Base-by-base conservation (phyloP, 2,113 vertebrate species). In the Campylorhamphus procurvoides region DNA sequence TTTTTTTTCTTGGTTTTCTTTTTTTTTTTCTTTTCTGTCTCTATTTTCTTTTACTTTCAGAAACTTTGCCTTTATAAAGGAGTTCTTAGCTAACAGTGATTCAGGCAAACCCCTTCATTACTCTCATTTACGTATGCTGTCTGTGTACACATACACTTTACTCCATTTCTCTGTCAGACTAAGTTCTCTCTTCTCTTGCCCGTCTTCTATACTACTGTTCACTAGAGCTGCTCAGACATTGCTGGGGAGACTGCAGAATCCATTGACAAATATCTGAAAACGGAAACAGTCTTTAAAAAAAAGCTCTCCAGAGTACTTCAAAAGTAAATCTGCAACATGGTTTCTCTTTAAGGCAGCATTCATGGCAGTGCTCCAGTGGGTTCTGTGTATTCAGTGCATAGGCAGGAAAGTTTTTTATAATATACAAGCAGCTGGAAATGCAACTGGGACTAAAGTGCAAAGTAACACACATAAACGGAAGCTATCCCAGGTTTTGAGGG, bases 361-460 rank as follows among this genome's bases (percentile, higher is more conserved):
- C 0, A 0, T 64, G 31, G 39, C 40, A 66, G 63, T 17, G 64
- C 18, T 79, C 33, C 73, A 75, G 55, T 1, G 0, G 25, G 28
- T 83, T 85, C 62, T 76, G 24, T 40, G 46, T 16, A 49, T 56
- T 87, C 83, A 90, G 91, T 29, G 40, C 67, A 76, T 5, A 64
- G 15, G 49, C 33, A 64, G 29, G 12, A 18, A 83, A 75, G 13
- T 53, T 66, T 81, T 37, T 73, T 71, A 9, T 33, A 55, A 62
- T 46, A 77, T 22, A 55, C 37, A 71, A 63, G 39, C 55, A 87
- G n/a, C 64, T 93, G 80, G 33, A 91, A 66, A 90, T 4, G 27
- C 28, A 50, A 71, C 58, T 39, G 62, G 56, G 52, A 68, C 40
- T 14, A 29, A 77, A 92, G 74, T 39, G 44, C 24, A 53, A 89